Percentiles rank a stretch among this genome's conserved stretches.
These are phyloP conservation scores for Lapara coniferarum DNA, from an alignment of 2,888 invertebrate species.

Conservation along the genomic window DNA sequence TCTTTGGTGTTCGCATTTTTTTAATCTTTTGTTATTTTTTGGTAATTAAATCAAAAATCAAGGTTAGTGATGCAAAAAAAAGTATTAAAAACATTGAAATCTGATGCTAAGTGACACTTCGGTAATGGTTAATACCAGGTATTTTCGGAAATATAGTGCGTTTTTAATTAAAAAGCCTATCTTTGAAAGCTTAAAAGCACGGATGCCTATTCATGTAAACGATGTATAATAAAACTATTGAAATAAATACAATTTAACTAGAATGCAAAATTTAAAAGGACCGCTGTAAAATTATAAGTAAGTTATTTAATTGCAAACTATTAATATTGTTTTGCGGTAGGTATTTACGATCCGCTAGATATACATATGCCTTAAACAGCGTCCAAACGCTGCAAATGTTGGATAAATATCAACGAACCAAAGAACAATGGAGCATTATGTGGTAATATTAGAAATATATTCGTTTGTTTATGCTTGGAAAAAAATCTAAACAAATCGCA, in stretches of 20 bases:
- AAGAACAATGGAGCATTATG: slow-evolving; percentile 83
- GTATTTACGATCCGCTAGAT: slow-evolving; percentile 70
- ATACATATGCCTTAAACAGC: slow-evolving; percentile 74
- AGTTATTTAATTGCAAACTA: slow-evolving; percentile 62
- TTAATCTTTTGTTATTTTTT: not conserved
- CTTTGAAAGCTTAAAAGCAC: not conserved
- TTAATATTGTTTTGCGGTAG: slow-evolving; percentile 63
- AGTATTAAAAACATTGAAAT: too few relatives aligned
- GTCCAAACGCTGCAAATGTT: slow-evolving; percentile 73
- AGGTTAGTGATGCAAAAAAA: too few relatives aligned
- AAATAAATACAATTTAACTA: slow-evolving; percentile 16
- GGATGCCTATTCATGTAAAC: not conserved
- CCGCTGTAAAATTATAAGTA: slow-evolving; percentile 47
- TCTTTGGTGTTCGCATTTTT: not conserved
- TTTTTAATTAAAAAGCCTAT: not conserved
- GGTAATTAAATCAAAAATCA: not conserved
- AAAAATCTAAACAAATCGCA: slow-evolving; percentile 82
- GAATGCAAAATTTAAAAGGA: slow-evolving; percentile 30
- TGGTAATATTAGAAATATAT: slow-evolving; percentile 83
- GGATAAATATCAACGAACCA: slow-evolving; percentile 78
- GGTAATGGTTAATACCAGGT: too few relatives aligned
- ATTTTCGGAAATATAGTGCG: not conserved
- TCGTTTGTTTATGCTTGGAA: slow-evolving; percentile 77
- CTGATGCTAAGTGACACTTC: too few relatives aligned
- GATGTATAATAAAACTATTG: not conserved